Evolutionary conservation across 2,113 vertebrate genomes (phyloP), one percentile per base, ranked within the genome.

Genomic region (Zeus faber): DNA sequence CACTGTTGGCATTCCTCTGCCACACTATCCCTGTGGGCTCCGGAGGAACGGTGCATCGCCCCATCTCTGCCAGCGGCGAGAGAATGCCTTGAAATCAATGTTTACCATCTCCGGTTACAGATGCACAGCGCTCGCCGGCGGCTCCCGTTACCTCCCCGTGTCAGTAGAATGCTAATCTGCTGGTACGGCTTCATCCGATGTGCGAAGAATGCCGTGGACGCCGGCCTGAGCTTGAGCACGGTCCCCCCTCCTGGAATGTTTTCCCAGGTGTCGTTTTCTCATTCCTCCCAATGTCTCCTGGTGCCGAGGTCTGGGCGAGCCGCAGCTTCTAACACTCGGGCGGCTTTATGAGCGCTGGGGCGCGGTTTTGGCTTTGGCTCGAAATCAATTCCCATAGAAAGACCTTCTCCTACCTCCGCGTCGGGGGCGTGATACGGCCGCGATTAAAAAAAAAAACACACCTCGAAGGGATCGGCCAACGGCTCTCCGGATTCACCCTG

Each of bases 111-210:
- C 70, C 49, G 40, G 75, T 85, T 85, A 74, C 80, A 74, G 59
- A 62, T 80, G 66, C 61, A 63, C 61, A 63, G 50, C 55, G 70
- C 54, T 77, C 72, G 73, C 55, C 65, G 49, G 60, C 65, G 17
- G 58, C 61, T 88, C 74, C 35, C 0, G 14, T 89, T 85, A 74
- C 82, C 67, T 68, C 80, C 65, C 62, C 70, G 68, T 89, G 85
- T 85, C 86, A 87, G 65, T 68, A 79, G 62, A 83, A 86, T 78
- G 81, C 79, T 84, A 86, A 88, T 83, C 65, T 67, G 77, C 76
- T 84, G 39, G 46, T 70, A 80, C 62, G 33, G 74, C 84, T 85
- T 72, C 65, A 56, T 74, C 40, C 62, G 75, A 84, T 58, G 72
- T 57, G 67, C 41, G 27, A 69, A 73, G 72, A 68, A 80, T 77